These are phyloP conservation scores for Morus bassanus DNA, from an alignment of 2,797 vertebrate genomes.

Conservation along the genomic window DNA sequence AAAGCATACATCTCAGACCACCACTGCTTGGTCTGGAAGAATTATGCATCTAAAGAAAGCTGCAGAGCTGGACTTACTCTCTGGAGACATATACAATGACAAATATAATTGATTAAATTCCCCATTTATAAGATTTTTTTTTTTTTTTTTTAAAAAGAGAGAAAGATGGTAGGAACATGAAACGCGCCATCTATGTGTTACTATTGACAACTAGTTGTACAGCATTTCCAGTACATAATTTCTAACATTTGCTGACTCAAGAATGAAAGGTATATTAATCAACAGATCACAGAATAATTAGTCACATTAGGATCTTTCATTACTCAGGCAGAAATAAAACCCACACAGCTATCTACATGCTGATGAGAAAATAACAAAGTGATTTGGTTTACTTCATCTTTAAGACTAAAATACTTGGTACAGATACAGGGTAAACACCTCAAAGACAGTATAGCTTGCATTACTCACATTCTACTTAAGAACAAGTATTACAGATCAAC, in stretches of 20 bases:
- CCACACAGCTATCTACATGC: not conserved
- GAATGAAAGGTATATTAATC: not conserved
- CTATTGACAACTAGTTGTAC: not conserved
- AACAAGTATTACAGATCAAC: not conserved
- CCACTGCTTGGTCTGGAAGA: not conserved
- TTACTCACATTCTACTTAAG: not conserved
- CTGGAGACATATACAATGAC: not conserved
- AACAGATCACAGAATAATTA: not conserved
- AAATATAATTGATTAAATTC: not conserved
- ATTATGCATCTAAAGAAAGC: not conserved
- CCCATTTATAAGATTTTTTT: not conserved
- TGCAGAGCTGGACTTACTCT: not conserved
- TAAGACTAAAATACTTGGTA: not conserved
- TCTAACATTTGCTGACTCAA: not conserved
- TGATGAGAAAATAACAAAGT: not conserved
- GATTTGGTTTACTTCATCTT: not conserved
- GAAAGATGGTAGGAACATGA: not conserved
- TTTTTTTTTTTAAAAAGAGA: no score
- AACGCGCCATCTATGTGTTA: not conserved
- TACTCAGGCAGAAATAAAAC: not conserved
- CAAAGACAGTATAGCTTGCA: not conserved
- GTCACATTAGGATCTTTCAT: not conserved
- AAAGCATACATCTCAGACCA: not conserved
- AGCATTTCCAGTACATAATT: not conserved
- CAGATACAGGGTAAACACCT: not conserved